These are phyloP conservation scores for Andrena marginata DNA, from an alignment of 2,888 invertebrate species.

Conservation along the genomic window DNA sequence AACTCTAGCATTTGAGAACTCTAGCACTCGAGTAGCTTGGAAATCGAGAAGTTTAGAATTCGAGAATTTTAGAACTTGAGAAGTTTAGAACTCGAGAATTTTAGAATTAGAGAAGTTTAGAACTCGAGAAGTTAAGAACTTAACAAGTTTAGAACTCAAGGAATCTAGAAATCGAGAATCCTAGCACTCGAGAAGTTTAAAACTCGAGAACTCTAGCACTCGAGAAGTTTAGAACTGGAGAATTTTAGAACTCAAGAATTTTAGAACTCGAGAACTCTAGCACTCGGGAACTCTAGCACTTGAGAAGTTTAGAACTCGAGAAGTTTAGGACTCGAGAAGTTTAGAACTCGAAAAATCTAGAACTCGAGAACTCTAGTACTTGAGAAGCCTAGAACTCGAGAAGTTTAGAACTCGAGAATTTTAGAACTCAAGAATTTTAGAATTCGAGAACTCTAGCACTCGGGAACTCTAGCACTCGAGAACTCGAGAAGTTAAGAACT, in stretches of 20 bases:
- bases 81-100: too few relatives aligned
- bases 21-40: not conserved
- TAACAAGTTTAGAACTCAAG: not conserved
- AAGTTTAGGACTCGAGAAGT: fast-evolving
- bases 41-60: not conserved
- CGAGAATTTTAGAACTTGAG: too few relatives aligned
- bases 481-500: too few relatives aligned
- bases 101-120: too few relatives aligned
- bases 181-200: fast-evolving
- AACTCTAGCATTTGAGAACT: not conserved
- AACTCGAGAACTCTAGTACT: not conserved
- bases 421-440: not conserved
- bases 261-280: too few relatives aligned
- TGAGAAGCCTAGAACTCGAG: too few relatives aligned
- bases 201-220: not conserved
- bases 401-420: not conserved
- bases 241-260: too few relatives aligned
- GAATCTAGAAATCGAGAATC: too few relatives aligned
- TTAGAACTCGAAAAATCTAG: not conserved
- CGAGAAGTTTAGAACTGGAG: too few relatives aligned
- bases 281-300: not conserved
- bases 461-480: not conserved
- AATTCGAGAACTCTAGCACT: not conserved
- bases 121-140: too few relatives aligned
- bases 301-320: not conserved